These are phyloP conservation scores for Noctua fimbriata DNA, from an alignment of 2,888 invertebrate species.

Conservation along the genomic window DNA sequence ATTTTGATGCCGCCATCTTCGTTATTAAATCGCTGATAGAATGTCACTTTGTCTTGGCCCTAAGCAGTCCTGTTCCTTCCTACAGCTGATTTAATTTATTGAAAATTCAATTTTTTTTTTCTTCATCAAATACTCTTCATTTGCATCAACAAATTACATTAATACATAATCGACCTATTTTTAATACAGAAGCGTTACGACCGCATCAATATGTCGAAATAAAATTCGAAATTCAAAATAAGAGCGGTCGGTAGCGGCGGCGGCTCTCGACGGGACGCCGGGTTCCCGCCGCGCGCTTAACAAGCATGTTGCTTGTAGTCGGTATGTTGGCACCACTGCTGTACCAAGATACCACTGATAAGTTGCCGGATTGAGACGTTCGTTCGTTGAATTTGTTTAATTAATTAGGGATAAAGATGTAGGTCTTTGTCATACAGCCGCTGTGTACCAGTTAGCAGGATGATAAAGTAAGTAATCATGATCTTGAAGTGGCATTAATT, in stretches of 20 bases:
- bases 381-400: constrained; percentile 29
- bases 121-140: background rate
- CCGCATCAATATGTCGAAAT: constrained; percentile 58
- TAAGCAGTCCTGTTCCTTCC: background rate
- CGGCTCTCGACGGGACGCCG: constrained; percentile 66
- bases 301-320: constrained; percentile 64
- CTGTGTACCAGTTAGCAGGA: too few species aligned
- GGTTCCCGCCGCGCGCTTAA: constrained; percentile 67
- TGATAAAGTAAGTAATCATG: background rate
- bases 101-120: background rate
- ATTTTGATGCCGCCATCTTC: background rate
- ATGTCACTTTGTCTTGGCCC: background rate
- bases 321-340: constrained; percentile 62
- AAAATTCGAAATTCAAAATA: constrained; percentile 69
- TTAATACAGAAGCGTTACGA: constrained; percentile 62
- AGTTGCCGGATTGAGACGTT: constrained; percentile 61
- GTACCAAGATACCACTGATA: constrained; percentile 48
- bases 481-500: background rate
- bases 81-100: background rate
- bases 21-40: background rate
- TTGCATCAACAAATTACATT: constrained; percentile 38
- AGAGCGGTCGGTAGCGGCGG: constrained; percentile 74
- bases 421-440: background rate
- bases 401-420: constrained; percentile 32
- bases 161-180: constrained; percentile 54